Evolutionary conservation across 1,140 invertebrate species (phyloP), one percentile per base, ranked within the genome.

Genomic region (Brachionus rubens): DNA sequence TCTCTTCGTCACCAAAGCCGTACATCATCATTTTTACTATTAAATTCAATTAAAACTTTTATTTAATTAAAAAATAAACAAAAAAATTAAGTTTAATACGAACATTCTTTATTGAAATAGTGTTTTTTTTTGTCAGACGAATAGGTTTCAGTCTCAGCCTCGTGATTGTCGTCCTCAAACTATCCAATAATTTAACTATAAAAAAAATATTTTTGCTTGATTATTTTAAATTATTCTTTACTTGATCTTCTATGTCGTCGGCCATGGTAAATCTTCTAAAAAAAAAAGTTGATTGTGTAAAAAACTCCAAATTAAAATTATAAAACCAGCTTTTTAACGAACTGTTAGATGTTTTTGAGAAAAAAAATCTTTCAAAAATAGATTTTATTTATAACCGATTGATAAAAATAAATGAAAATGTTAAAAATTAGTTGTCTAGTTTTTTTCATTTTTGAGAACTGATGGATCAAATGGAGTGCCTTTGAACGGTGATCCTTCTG

Each of bases 1-100:
- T 98, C 82, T 95, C 91, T 84, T 99, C 95, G 86, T 99, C 96
- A n/a, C 96, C 96, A 88, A 99, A 99, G 0, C 96, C 96, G 85
- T 96, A 99, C 93, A 99, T 98, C 96, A 99, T 99, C 81, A 95
- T 96, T 41, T 95, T 87, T 47, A 99, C 83, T 85, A 77, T 78
- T 43, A 19, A 72, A 21, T 72, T 50, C 36, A 5, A 50, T 28
- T 21, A 47, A 52, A 24, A 6, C 16, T 7, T 9, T 56, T n/a
- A 6, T 9, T 12, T 9, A 33, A 33, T 12, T 14, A 56, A 21
- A 56, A 12, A 56, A 3, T 33, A 14, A 56, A 7, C 6, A 19
- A 19, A 19, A 36, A 36, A 59, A 19, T 59, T 59, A 26, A 24
- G 28, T 54, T 56, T 36, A 14, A 7, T 56, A 36, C 30, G 0